phyloP scores from a whole-genome alignment of 2,888 invertebrate species.

The Clusia tigrina region DNA sequence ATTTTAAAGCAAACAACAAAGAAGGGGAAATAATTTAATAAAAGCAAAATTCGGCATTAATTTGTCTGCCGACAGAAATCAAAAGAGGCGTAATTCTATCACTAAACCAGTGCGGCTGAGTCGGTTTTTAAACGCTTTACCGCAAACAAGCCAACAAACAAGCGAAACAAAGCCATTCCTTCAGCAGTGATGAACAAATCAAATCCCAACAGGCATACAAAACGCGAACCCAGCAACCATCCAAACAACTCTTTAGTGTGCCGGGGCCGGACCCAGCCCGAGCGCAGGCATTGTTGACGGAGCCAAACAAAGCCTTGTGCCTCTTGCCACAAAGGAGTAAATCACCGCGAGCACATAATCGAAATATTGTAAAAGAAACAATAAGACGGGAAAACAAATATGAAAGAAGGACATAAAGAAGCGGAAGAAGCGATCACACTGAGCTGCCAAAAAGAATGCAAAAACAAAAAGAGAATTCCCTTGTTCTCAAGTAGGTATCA shows the following conservation, averaged over 20 bases:
- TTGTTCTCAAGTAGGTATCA: too few relatives aligned
- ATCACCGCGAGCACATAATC: too few relatives aligned
- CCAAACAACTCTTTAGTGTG: not conserved
- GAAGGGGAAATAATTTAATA: too few relatives aligned
- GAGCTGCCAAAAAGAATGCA: slow-evolving; percentile 34
- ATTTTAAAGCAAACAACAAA: too few relatives aligned
- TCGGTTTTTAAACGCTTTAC: not conserved
- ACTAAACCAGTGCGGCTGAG: slow-evolving; percentile 17
- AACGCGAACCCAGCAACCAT: not conserved
- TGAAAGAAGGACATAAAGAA: slow-evolving; percentile 14
- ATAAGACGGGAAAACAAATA: too few relatives aligned
- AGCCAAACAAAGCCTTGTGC: not conserved
- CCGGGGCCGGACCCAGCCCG: not conserved
- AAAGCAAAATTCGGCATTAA: too few relatives aligned
- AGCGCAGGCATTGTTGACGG: not conserved
- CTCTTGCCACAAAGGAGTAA: not conserved
- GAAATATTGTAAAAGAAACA: too few relatives aligned
- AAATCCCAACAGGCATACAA: not conserved
- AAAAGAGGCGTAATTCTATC: slow-evolving; percentile 60
- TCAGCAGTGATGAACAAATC: not conserved
- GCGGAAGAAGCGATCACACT: slow-evolving; percentile 43
- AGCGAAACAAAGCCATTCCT: not conserved
- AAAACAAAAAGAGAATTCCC: too few relatives aligned
- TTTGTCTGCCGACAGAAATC: slow-evolving; percentile 42
- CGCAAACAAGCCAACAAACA: not conserved